Percentiles rank a stretch among this genome's conserved stretches.
Evolutionary conservation across 2,797 vertebrate species (phyloP).

Genomic region (Rousettus madagascariensis): DNA sequence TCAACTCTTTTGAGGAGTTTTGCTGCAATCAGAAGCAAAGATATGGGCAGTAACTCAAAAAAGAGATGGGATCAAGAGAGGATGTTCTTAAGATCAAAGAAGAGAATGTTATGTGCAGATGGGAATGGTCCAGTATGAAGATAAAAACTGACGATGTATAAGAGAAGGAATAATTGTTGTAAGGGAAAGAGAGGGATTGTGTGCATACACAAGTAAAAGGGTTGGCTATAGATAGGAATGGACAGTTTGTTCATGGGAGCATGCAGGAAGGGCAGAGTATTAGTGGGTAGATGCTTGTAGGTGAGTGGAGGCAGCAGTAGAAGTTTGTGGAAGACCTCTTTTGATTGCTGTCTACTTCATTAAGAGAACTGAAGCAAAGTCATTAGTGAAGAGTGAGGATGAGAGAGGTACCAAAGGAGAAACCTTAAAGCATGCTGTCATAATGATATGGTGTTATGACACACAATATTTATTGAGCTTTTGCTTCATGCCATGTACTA

Average conservation of each 20-base stretch:
- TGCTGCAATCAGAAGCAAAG: not conserved
- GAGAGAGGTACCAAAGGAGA: not conserved
- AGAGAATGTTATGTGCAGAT: not conserved
- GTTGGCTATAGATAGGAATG: not conserved
- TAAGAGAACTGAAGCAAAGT: not conserved
- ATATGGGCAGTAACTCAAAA: not conserved
- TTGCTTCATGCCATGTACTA: not conserved
- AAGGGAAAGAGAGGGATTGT: not conserved
- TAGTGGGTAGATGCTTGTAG: not conserved
- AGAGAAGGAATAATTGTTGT: not conserved
- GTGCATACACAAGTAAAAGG: too few species aligned
- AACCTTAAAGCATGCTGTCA: not conserved
- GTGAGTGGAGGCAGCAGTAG: not conserved
- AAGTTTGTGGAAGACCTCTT: not conserved
- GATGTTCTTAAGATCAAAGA: not conserved
- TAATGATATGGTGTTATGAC: not conserved
- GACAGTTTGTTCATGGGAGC: not conserved
- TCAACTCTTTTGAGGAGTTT: not conserved
- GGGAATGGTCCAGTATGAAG: not conserved
- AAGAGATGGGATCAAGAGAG: not conserved
- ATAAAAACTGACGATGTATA: not conserved
- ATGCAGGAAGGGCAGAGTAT: not conserved
- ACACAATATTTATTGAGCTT: not conserved
- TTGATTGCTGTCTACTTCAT: not conserved
- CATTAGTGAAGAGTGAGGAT: not conserved